Base-by-base conservation (phyloP, 2,113 vertebrate genomes). In the Nycticryphes semicollaris region DNA sequence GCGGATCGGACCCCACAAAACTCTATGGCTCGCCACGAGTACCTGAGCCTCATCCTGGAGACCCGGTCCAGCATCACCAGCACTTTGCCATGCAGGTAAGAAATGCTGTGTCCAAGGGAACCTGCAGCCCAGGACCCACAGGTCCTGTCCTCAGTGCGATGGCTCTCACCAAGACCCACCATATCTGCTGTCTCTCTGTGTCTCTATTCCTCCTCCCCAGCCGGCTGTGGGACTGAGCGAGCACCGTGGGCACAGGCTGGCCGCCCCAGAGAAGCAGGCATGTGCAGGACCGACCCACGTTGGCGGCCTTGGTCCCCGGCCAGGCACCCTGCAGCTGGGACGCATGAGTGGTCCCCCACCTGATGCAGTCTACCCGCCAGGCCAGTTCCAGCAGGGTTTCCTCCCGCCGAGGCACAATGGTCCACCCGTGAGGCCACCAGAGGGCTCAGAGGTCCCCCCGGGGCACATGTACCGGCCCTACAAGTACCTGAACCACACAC, bases 51-150 rank as follows among this genome's bases (percentile, higher is more conserved):
- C 98, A 98, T 45, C 98, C 98, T 0, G 97, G 98, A 86, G 98
- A 98, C 14, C 97, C 96, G 0, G n/a, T 96, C 23, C 98, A 98
- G n/a, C 99, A 98, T 93, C 98, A 94, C 54, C 98, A 97, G 87
- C 98, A 98, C 93, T 99, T 98, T 88, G 97, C 97, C 79, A 97
- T 99, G 97, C 99, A 99, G 99, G 99, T 99, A 96, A 77, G 63
- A 35, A 66, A 14, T 1, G 2, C 20, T 3, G 12, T 22, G 6
- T 16, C 66, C 56, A 2, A 35, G 19, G 37, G 48, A 10, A 9
- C 41, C 30, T 1, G 53, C 41, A 3, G 16, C 54, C 37, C 2
- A 0, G 11, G 12, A 56, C 67, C 30, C 3, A 0, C 43, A 31
- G 30, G 33, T 57, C 8, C 37, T 70, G 33, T 57, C 8, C 37